These are phyloP conservation scores for Phrynocephalus vlangalii DNA, from an alignment of 2,797 vertebrate species.

Conservation along the genomic window DNA sequence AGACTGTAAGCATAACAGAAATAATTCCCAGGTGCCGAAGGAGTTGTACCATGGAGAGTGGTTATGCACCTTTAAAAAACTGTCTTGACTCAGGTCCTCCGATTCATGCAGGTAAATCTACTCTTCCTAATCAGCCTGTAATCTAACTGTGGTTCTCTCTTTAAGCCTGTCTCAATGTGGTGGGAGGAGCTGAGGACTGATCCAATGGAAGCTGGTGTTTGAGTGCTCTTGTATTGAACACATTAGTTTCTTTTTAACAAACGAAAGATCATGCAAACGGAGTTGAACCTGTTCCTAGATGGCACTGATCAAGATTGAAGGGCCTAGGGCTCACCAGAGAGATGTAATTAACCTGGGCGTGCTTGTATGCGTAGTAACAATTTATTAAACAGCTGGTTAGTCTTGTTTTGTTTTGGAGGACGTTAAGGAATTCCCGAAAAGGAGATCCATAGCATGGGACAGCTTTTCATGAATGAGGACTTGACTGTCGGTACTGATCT, in stretches of 20 bases:
- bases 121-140: slow-evolving; percentile 45
- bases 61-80: slow-evolving; percentile 65
- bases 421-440: not conserved
- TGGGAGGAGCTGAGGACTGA: slow-evolving; percentile 6
- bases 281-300: not conserved
- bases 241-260: slow-evolving; percentile 31
- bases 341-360: not conserved
- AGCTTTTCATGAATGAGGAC: not conserved
- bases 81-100: slow-evolving; percentile 43
- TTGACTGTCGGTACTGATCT: not conserved
- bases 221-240: slow-evolving; percentile 38
- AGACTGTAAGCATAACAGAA: slow-evolving; percentile 54
- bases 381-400: slow-evolving; percentile 2
- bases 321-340: not conserved
- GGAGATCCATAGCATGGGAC: not conserved
- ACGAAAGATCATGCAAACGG: not conserved
- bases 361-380: not conserved
- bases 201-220: slow-evolving; percentile 33
- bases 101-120: slow-evolving; percentile 39
- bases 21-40: slow-evolving; percentile 49
- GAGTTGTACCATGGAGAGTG: slow-evolving; percentile 62
- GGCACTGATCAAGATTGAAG: not conserved
- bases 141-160: not conserved
- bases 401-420: slow-evolving; percentile 11
- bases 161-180: slow-evolving; percentile 15